Percentiles rank a stretch among this genome's conserved stretches.
phyloP scores from a whole-genome alignment of 2,888 invertebrate genomes.

The Allacma fusca region DNA sequence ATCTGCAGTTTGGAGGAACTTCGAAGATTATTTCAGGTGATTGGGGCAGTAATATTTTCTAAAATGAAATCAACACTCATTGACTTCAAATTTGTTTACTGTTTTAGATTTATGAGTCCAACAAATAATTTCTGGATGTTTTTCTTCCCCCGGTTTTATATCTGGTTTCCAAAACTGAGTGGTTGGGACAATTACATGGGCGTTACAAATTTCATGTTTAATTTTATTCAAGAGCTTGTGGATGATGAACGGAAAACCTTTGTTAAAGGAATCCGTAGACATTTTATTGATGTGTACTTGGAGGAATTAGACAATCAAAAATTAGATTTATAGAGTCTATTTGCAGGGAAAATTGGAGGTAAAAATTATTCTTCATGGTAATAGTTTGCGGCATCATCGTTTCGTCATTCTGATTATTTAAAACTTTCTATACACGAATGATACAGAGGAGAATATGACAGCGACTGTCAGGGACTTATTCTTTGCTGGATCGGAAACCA shows the following conservation, averaged over 20 bases:
- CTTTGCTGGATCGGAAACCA: constrained; percentile 1
- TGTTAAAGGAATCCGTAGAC: neutral
- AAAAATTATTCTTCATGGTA: no score
- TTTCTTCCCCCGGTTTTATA: constrained; percentile 16
- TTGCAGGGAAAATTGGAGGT: constrained; percentile 9
- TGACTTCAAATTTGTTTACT: neutral
- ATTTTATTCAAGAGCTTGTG: constrained; percentile 4
- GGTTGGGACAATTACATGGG: neutral
- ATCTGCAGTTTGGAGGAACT: no score
- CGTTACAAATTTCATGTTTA: neutral
- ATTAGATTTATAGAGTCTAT: neutral
- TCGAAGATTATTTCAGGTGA: no score
- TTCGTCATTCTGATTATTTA: no score
- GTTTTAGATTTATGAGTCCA: neutral
- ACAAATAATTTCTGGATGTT: constrained; percentile 1
- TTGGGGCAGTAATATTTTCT: no score
- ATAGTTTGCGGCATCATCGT: no score
- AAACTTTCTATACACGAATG: neutral
- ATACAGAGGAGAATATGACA: constrained; percentile 10
- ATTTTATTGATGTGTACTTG: constrained; percentile 17
- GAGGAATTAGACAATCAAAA: neutral
- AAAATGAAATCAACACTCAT: no score
- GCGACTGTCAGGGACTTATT: neutral
- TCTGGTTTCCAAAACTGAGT: neutral
- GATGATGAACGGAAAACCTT: neutral